phyloP scores from a whole-genome alignment of 2,113 vertebrate genomes.

The Rhinopomastus cyanomelas region DNA sequence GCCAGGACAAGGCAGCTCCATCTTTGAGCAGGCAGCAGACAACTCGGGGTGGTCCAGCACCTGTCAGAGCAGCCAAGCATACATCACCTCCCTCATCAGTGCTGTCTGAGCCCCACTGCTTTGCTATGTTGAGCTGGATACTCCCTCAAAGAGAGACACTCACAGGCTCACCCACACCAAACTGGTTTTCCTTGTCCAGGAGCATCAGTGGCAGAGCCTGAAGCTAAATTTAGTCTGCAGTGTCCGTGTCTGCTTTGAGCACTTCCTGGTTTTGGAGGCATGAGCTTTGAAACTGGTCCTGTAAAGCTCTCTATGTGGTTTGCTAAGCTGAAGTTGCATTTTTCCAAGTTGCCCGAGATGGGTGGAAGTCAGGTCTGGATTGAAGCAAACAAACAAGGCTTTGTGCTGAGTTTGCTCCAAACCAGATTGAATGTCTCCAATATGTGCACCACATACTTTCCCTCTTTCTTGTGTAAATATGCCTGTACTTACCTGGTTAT shows the following conservation, averaged over 20 bases:
- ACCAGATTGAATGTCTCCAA: not conserved
- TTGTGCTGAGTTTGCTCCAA: not conserved
- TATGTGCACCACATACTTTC: not conserved
- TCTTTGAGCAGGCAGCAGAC: not conserved
- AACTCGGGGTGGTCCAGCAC: not conserved
- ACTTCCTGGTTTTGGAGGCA: not conserved
- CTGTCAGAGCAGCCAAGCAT: accelerated
- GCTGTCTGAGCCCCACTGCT: not conserved
- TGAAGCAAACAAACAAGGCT: not conserved
- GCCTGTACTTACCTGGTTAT: not conserved
- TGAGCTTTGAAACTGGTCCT: not conserved
- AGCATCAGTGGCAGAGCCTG: not conserved
- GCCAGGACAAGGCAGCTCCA: not conserved
- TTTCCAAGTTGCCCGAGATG: accelerated
- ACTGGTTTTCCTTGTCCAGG: slow-evolving; percentile 17
- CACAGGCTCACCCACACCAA: not conserved
- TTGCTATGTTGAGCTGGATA: not conserved
- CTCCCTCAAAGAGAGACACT: not conserved
- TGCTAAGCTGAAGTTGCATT: not conserved
- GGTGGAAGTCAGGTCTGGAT: not conserved
- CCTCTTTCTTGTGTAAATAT: slow-evolving; percentile 42
- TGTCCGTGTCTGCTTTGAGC: accelerated
- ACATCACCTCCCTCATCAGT: not conserved
- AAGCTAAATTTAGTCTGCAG: not conserved
- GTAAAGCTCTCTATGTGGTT: not conserved